Percentiles rank a stretch among this genome's conserved stretches.
phyloP scores from a whole-genome alignment of 2,797 vertebrate species.

The Pantherophis vulpinus region DNA sequence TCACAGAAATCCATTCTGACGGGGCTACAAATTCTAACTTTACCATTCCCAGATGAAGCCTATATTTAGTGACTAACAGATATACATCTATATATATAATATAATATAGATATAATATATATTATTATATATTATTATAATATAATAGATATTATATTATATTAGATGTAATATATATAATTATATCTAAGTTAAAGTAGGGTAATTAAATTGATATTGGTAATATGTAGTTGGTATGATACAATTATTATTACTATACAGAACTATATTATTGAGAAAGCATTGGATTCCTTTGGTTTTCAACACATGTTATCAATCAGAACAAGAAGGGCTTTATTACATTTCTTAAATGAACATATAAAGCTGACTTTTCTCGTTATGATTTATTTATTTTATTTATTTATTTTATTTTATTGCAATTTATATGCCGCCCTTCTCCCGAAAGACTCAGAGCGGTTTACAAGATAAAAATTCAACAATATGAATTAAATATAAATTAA shows the following conservation, averaged over 20 bases:
- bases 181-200: conserved; percentile 17
- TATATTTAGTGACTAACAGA: not conserved
- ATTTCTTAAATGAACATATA: conserved; percentile 53
- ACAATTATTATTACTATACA: conserved; percentile 56
- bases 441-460: too few relatives aligned
- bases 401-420: too few relatives aligned
- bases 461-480: too few relatives aligned
- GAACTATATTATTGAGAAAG: conserved; percentile 41
- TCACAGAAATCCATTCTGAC: conserved; percentile 4
- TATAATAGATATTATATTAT: too few relatives aligned
- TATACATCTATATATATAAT: not conserved
- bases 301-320: conserved; percentile 53
- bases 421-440: too few relatives aligned
- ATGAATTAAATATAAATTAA: too few relatives aligned
- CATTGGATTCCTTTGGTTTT: conserved; percentile 52
- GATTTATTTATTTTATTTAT: not conserved
- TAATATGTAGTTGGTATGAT: conserved; percentile 53
- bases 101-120: not conserved
- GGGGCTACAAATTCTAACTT: not conserved
- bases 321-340: conserved; percentile 52
- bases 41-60: not conserved
- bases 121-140: too few relatives aligned
- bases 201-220: conserved; percentile 56
- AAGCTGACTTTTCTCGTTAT: conserved; percentile 46
- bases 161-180: not conserved